Evolutionary conservation across 1,140 invertebrate species (phyloP).

Genomic region (Drosophila biarmipes): DNA sequence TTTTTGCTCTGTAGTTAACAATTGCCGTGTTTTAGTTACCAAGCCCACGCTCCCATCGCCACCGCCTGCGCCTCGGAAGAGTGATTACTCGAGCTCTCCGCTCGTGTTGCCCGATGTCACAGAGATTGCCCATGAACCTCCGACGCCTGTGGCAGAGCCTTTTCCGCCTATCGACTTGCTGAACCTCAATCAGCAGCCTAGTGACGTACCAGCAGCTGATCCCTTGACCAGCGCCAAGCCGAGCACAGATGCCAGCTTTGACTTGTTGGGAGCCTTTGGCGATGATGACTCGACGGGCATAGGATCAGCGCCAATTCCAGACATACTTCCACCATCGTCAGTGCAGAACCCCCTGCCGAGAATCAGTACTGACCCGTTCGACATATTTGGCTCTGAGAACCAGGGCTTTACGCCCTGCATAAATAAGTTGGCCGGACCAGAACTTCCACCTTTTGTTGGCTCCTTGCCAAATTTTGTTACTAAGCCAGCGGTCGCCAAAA

Average conservation of each 20-base stretch:
- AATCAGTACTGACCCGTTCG: conserved; percentile 72
- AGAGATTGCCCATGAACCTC: conserved; percentile 66
- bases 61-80: conserved; percentile 21
- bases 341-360: conserved; percentile 51
- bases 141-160: conserved; percentile 61
- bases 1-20: not conserved
- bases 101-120: conserved; percentile 77
- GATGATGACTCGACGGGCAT: conserved; percentile 79
- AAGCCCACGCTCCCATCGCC: conserved; percentile 61
- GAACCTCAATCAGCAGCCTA: conserved; percentile 85
- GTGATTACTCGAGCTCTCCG: conserved; percentile 55
- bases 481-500: conserved; percentile 67
- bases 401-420: conserved; percentile 40
- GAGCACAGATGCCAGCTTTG: conserved; percentile 86
- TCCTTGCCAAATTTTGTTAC: conserved; percentile 61
- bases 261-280: conserved; percentile 87
- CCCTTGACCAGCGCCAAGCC: conserved; percentile 80
- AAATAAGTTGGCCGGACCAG: conserved; percentile 36
- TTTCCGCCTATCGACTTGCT: conserved; percentile 85
- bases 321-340: conserved; percentile 56
- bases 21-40: conserved; percentile 57
- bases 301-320: conserved; percentile 73
- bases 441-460: conserved; percentile 53
- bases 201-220: conserved; percentile 43
- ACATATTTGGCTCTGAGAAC: conserved; percentile 74